Evolutionary conservation across 1,140 invertebrate species (phyloP).

Genomic region (Wiebesia pumilae): DNA sequence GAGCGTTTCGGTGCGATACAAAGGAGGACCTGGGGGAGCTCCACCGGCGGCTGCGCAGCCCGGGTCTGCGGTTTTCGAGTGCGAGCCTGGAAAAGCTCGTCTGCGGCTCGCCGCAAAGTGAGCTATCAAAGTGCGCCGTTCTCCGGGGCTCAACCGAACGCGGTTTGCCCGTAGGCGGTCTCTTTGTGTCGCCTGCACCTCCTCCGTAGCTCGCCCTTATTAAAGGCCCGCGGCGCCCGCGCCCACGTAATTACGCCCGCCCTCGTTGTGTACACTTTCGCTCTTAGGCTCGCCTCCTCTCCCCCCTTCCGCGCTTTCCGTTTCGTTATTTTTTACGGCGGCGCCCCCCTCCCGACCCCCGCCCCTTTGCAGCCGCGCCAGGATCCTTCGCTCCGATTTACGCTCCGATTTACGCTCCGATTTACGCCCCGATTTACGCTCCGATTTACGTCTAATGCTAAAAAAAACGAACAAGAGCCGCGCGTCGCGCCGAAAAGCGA

Average conservation of each 20-base stretch:
- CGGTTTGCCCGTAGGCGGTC: slow-evolving; percentile 3
- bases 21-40: neutral
- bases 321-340: neutral
- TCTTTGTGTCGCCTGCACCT: neutral
- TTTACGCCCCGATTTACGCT: too few species aligned
- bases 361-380: neutral
- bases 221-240: slow-evolving; percentile 39
- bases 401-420: too few species aligned
- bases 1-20: neutral
- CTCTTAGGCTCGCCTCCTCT: neutral
- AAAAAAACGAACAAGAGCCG: too few species aligned
- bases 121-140: slow-evolving; percentile 53
- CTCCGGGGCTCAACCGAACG: neutral
- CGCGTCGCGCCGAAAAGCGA: neutral
- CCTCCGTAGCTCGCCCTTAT: neutral
- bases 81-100: neutral
- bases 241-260: slow-evolving; percentile 47
- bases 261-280: neutral
- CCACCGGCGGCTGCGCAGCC: neutral
- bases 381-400: neutral
- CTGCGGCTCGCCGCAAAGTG: slow-evolving; percentile 54
- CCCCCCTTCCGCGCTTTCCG: neutral
- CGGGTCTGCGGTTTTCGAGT: neutral
- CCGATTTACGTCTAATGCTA: neutral
- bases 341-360: too few species aligned